Evolutionary conservation across 2,888 invertebrate species (phyloP), one percentile per base, ranked within the genome.

Genomic region (Endomychus coccineus): DNA sequence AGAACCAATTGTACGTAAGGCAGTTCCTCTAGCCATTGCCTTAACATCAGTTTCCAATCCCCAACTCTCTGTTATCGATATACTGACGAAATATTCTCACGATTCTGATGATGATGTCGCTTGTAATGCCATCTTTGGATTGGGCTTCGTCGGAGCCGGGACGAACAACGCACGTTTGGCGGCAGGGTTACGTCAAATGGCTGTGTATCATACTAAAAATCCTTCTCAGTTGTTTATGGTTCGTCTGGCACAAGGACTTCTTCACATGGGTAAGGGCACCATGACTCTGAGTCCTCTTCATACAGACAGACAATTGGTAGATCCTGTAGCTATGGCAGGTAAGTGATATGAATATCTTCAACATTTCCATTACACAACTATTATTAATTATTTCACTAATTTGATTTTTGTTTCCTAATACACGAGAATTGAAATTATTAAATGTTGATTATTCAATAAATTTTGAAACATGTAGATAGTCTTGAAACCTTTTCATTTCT

Each of bases 221-320:
- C 86, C 94, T 0, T 88, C 89, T 61, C 92, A 94, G 66, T 70
- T 96, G 50, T 96, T 96, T 68, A 92, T 95, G 92, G 95, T 96
- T 39, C 81, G 96, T 12, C 78, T 96, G 46, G 94, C 95, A 34
- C 94, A 98, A 70, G 92, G 96, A 22, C 73, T 99, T 50, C 87
- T 91, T 36, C 96, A 98, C 74, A 77, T 97, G 56, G 98, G 97
- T 45, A 98, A 99, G 71, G 98, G 98, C 49, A 98, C 98, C 0
- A 75, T 98, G 46, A 92, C 96, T 3, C 72, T 99, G 45, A 86
- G 87, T 51, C 97, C 98, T 1, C 87, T 90, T 68, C 96, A 98
- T 70, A 90, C 89, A 45, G 97, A 98, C 67, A 74, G 94, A 34
- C 88, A 92, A 59, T 74, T 99, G 34, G 73, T 96, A 70, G 90